Base-by-base conservation (phyloP, 2,797 vertebrate species). In the Periparus ater region DNA sequence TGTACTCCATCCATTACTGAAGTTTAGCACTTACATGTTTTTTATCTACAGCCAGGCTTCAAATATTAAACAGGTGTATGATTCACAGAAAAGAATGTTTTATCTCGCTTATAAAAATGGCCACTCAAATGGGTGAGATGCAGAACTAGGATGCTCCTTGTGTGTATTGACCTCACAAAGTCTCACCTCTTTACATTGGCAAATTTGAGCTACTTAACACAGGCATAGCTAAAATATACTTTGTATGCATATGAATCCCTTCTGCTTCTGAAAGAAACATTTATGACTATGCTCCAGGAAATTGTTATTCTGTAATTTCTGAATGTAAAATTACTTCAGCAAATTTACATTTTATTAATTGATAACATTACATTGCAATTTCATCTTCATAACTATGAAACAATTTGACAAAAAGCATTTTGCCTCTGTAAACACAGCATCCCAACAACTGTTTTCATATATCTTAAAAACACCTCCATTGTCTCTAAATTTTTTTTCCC, bases 281-380 rank as follows among this genome's bases (percentile, higher is more conserved):
- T 94, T 83, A 88, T 93, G 47, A 75, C 21, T 75, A 8, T 51
- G 62, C 79, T 93, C 23, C 66, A 76, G 89, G 82, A 96, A 96
- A 94, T 66, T 17, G 19, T 72, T 95, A 75, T 86, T 93, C 57
- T 91, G 36, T 70, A 85, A 89, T 92, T 89, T 91, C 66, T 89
- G 83, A 93, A 84, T 78, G 45, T 70, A 89, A 84, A 89, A 95
- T 75, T 86, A 81, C 47, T 89, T 88, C 6, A 84, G 48, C 29
- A 85, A 83, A 91, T 78, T 93, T 92, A 78, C 44, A 91, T 94
- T 91, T 87, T 62, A 50, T 88, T 92, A 92, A 92, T 85, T 91
- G 75, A 89, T 81, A 94, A 75, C 85, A 91, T 93, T 93, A 88
- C 51, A 27, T 57, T 95, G n/a, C 45, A 89, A 85, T 93, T 95